phyloP scores from a whole-genome alignment of 2,113 vertebrate species.

The Panthera leo region DNA sequence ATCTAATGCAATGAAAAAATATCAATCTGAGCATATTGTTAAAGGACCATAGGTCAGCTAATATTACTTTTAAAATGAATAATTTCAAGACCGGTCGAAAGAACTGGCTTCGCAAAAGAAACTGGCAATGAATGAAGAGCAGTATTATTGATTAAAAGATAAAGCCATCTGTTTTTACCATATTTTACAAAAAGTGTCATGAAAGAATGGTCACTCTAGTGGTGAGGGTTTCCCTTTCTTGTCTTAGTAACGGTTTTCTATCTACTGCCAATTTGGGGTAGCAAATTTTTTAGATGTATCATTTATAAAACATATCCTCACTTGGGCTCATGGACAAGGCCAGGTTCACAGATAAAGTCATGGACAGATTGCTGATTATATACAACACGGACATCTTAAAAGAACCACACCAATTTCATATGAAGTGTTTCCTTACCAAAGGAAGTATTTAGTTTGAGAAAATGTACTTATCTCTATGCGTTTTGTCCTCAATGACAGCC shows the following conservation, averaged over 20 bases:
- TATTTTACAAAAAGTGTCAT: not conserved
- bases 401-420: not conserved
- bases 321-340: not conserved
- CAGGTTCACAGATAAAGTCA: not conserved
- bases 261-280: not conserved
- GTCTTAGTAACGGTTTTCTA: not conserved
- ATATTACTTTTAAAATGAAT: not conserved
- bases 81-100: not conserved
- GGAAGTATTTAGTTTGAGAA: not conserved
- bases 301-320: not conserved
- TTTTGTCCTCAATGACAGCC: not conserved
- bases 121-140: not conserved
- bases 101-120: not conserved
- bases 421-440: not conserved
- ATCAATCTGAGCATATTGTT: not conserved
- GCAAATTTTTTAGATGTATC: not conserved
- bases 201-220: not conserved
- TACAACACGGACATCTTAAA: not conserved
- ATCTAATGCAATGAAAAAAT: not conserved
- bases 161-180: not conserved
- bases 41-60: not conserved
- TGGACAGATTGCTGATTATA: not conserved
- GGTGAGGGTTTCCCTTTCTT: not conserved
- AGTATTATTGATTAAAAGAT: not conserved
- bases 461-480: not conserved